phyloP scores from a whole-genome alignment of 2,888 invertebrate species.

The Allygus modestus region DNA sequence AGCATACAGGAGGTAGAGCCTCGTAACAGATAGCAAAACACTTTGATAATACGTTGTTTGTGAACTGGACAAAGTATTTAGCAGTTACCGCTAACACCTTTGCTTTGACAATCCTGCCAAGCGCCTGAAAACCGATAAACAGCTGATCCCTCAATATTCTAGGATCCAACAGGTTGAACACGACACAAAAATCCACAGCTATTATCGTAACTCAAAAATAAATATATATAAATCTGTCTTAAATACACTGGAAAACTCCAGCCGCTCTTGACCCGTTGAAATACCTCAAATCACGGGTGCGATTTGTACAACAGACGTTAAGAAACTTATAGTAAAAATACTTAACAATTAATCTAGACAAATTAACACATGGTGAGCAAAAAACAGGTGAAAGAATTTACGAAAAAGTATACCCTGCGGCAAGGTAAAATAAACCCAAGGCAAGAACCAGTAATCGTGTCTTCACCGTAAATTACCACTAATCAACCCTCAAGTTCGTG shows the following conservation, averaged over 20 bases:
- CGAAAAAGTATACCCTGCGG: slow-evolving; percentile 8
- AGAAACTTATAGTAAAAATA: slow-evolving; percentile 7
- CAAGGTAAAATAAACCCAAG: slow-evolving; percentile 12
- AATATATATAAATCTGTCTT: neutral
- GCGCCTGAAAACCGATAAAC: too few species aligned
- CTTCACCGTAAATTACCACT: neutral
- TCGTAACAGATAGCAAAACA: too few species aligned
- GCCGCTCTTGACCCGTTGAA: neutral
- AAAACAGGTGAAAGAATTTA: slow-evolving; percentile 24
- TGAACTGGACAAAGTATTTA: too few species aligned
- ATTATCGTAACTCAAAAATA: neutral
- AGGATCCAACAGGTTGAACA: too few species aligned
- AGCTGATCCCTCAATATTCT: too few species aligned
- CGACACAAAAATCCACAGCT: neutral
- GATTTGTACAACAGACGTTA: neutral
- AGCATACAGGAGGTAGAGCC: too few species aligned
- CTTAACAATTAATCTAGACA: slow-evolving; percentile 1
- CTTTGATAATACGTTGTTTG: too few species aligned
- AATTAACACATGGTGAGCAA: slow-evolving; percentile 9
- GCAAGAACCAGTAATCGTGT: slow-evolving; percentile 8
- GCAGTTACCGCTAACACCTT: too few species aligned
- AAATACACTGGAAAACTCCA: neutral
- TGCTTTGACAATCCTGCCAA: too few species aligned
- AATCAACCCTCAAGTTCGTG: too few species aligned
- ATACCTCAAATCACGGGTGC: neutral